These are phyloP conservation scores for Sesia bembeciformis DNA, from an alignment of 2,888 invertebrate species.

Conservation along the genomic window DNA sequence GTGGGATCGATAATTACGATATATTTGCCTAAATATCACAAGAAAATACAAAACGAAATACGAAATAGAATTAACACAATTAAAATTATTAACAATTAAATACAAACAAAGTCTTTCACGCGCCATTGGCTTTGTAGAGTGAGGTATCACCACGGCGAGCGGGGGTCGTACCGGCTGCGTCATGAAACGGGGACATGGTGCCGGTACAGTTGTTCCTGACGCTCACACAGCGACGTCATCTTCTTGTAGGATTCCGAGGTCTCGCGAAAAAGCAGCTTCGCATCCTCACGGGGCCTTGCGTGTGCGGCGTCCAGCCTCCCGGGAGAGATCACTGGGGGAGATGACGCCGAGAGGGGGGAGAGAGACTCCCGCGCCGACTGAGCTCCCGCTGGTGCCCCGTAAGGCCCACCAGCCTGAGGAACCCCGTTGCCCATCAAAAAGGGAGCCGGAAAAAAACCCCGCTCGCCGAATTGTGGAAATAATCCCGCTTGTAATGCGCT, in stretches of 20 bases:
- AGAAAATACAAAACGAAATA: constrained; percentile 74
- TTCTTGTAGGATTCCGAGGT: constrained; percentile 68
- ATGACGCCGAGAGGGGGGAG: constrained; percentile 64
- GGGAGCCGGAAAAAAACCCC: constrained; percentile 58
- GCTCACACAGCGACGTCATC: constrained; percentile 70
- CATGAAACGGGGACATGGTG: constrained; percentile 73
- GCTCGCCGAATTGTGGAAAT: constrained; percentile 56
- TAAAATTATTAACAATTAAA: constrained; percentile 71
- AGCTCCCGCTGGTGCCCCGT: constrained; percentile 54
- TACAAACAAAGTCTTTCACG: constrained; percentile 54
- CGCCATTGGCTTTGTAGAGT: constrained; percentile 30
- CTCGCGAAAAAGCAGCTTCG: constrained; percentile 71
- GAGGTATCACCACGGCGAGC: constrained; percentile 58
- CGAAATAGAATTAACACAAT: constrained; percentile 70
- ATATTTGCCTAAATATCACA: constrained; percentile 75
- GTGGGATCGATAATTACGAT: constrained; percentile 66
- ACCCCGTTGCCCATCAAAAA: constrained; percentile 58
- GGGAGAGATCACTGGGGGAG: constrained; percentile 63
- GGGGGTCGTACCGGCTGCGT: constrained; percentile 51
- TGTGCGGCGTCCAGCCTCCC: constrained; percentile 61
- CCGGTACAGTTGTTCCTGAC: constrained; percentile 70
- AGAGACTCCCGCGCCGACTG: constrained; percentile 60
- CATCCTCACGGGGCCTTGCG: constrained; percentile 56
- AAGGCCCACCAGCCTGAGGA: constrained; percentile 44
- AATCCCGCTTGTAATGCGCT: constrained; percentile 57